phyloP scores from a whole-genome alignment of 2,888 invertebrate species.

The Cantharis lateralis region DNA sequence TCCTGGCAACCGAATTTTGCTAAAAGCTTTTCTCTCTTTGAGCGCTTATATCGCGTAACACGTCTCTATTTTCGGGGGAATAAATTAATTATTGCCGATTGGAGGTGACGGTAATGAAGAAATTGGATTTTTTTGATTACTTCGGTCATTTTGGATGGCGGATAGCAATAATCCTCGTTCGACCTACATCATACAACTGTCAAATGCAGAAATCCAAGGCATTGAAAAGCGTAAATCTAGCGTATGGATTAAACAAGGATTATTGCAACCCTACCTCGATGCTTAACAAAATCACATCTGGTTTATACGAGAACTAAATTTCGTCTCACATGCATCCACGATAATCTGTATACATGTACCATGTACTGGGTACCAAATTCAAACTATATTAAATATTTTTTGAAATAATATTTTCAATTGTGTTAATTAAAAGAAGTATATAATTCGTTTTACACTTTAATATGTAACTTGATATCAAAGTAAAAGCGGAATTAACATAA shows the following conservation, averaged over 20 bases:
- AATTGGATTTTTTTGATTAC: slow-evolving; percentile 32
- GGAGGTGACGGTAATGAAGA: not conserved
- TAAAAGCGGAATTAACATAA: slow-evolving; percentile 34
- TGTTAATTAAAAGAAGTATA: not conserved
- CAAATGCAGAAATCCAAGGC: slow-evolving; percentile 34
- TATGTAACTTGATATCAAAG: slow-evolving; percentile 24
- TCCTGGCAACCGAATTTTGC: slow-evolving; percentile 27
- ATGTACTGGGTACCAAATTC: not conserved
- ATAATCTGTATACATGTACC: not conserved
- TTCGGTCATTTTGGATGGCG: slow-evolving; percentile 31
- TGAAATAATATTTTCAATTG: not conserved
- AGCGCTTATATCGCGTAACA: not conserved
- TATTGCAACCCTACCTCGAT: slow-evolving; percentile 30
- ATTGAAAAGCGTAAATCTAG: slow-evolving; percentile 35
- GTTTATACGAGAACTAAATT: slow-evolving; percentile 7
- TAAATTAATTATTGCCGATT: not conserved
- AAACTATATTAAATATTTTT: not conserved
- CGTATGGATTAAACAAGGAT: slow-evolving; percentile 36
- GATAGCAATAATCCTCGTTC: slow-evolving; percentile 29
- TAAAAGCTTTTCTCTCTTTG: slow-evolving; percentile 23
- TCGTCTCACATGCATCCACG: slow-evolving; percentile 5
- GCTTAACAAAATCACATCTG: slow-evolving; percentile 29
- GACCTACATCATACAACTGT: slow-evolving; percentile 39
- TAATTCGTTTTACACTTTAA: not conserved
- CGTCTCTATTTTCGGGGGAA: not conserved